Base-by-base conservation (phyloP, 2,113 vertebrate species). In the Phocoena phocoena region DNA sequence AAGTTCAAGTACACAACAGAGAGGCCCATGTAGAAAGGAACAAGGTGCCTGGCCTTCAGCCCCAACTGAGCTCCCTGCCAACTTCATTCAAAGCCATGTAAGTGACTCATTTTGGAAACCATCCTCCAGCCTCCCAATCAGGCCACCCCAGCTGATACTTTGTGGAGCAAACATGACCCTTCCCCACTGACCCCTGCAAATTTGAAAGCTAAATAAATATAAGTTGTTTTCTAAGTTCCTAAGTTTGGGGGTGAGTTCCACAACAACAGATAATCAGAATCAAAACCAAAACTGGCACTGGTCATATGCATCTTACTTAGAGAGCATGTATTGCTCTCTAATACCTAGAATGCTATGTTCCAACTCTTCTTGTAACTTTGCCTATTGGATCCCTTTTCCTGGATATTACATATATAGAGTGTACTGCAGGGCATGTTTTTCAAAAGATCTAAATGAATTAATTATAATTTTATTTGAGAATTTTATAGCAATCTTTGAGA, bases 71-170 rank as follows among this genome's bases (percentile, higher is more conserved):
- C 47, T 92, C 63, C 50, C 33, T 1, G 38, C 90, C 83, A 68
- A 55, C 53, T 76, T 67, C 76, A 77, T 62, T 38, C 53, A 62
- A 79, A 95, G 62, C 90, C 91, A 95, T 70, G 26, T 41, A 33
- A 58, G 31, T 68, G 70, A 95, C 70, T 97, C 86, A 93, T 73
- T 58, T 84, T 93, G 76, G 36, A 96, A 83, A 25, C 18, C 31
- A 86, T 55, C 31, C 50, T 87, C 18, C 47, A 62, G 67, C 23
- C 1, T 13, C 33, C 73, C 10, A 28, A 47, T 58, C 31, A 47
- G 89, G 58, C 11, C 53, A 55, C 47, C 68, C 38, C 67, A 82
- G 53, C 36, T 70, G 44, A 93, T 23, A 90, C 44, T 80, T 36
- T 84, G 21, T 70, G 33, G 58, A 82, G 41, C 65, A 83, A 86